A percentile compares a stretch with the other conserved stretches of the same genome.
These are phyloP conservation scores for Sarcophilus harrisii DNA, from an alignment of 2,797 vertebrate species.

Conservation along the genomic window DNA sequence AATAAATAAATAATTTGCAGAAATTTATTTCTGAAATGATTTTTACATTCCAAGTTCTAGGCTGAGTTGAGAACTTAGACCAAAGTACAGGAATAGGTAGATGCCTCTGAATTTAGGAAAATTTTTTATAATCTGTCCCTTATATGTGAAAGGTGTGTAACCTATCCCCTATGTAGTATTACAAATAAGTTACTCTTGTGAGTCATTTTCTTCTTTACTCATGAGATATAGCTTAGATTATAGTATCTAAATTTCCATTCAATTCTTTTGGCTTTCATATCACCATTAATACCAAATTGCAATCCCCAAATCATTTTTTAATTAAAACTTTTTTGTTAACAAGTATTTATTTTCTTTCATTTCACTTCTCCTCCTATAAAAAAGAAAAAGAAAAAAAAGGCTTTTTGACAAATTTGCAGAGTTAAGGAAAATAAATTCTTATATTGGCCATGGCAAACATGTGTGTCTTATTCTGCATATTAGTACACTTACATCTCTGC, in stretches of 20 bases:
- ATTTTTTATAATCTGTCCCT: neutral
- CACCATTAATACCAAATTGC: neutral
- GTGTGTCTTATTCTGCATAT: neutral
- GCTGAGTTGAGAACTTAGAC: neutral
- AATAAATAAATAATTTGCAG: no score
- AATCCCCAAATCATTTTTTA: neutral
- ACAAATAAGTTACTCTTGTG: neutral
- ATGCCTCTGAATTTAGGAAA: neutral
- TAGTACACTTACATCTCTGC: neutral
- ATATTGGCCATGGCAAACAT: neutral
- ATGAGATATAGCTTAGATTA: neutral
- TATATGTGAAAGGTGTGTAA: neutral
- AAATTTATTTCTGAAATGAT: neutral
- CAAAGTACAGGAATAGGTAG: neutral
- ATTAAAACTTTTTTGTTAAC: neutral
- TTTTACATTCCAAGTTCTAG: neutral
- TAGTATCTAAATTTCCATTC: neutral
- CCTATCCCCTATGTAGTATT: neutral
- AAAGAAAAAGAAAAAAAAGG: neutral
- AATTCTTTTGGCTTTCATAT: neutral
- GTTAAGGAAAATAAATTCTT: neutral
- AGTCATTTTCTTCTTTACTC: neutral
- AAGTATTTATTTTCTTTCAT: neutral
- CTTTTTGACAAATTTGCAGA: neutral
- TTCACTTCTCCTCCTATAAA: neutral